Evolutionary conservation across 2,797 vertebrate species (phyloP).

Genomic region (Gambusia yucatana): DNA sequence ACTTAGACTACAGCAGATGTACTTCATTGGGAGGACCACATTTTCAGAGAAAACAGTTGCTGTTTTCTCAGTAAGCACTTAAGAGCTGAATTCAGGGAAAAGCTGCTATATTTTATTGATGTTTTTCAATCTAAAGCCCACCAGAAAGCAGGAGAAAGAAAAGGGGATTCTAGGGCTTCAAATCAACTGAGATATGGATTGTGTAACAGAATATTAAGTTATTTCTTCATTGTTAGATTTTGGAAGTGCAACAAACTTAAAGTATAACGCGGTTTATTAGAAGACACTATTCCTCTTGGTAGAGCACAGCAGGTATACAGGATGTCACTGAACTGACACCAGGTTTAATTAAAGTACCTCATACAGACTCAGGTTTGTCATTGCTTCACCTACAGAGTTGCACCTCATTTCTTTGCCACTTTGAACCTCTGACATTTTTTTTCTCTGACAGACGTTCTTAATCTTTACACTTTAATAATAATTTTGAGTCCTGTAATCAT

Average conservation of each 20-base stretch:
- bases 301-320: conserved; percentile 1
- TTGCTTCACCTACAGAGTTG: background rate
- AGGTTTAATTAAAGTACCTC: conserved; percentile 4
- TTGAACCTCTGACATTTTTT: background rate
- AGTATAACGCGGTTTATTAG: background rate
- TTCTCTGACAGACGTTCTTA: background rate
- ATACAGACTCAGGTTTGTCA: background rate
- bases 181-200: conserved; percentile 10
- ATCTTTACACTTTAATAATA: background rate
- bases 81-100: conserved; percentile 52
- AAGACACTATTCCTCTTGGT: background rate
- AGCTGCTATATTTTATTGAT: conserved; percentile 51
- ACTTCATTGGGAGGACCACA: background rate
- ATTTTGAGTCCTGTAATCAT: background rate
- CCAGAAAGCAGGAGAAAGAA: conserved; percentile 24
- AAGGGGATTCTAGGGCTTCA: conserved; percentile 22
- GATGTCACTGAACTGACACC: conserved; percentile 1
- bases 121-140: conserved; percentile 55
- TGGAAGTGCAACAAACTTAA: background rate
- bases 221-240: background rate
- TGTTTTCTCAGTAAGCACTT: conserved; percentile 24
- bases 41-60: background rate
- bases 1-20: conserved; percentile 27
- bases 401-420: background rate
- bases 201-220: conserved; percentile 13